These are phyloP conservation scores for Halichoeres trimaculatus DNA, from an alignment of 2,113 vertebrate genomes.

Conservation along the genomic window DNA sequence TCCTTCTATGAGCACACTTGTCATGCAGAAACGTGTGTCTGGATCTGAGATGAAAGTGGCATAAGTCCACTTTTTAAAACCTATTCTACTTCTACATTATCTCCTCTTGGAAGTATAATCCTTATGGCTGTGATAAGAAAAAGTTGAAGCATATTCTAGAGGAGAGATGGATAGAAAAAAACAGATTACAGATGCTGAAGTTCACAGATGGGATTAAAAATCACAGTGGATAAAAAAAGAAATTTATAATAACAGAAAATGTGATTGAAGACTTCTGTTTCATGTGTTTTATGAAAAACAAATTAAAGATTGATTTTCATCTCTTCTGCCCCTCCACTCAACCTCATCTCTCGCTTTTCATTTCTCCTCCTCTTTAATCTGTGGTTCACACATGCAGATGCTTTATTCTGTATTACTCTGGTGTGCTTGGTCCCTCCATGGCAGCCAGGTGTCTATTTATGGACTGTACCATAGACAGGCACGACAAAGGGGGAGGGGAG, in stretches of 20 bases:
- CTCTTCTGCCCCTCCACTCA: not conserved
- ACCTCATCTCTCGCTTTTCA: not conserved
- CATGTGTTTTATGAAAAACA: not conserved
- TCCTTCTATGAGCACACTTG: slow-evolving; percentile 51
- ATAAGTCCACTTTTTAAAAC: slow-evolving; percentile 8
- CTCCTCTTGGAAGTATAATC: slow-evolving; percentile 3
- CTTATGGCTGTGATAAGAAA: not conserved
- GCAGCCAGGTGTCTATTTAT: slow-evolving; percentile 76
- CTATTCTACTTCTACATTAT: not conserved
- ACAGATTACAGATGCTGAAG: not conserved
- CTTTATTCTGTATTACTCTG: slow-evolving; percentile 42
- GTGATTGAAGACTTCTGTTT: not conserved
- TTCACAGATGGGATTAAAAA: not conserved
- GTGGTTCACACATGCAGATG: slow-evolving; percentile 27
- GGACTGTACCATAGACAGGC: slow-evolving; percentile 65
- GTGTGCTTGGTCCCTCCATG: slow-evolving; percentile 30
- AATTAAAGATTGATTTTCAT: not conserved
- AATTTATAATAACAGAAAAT: not conserved
- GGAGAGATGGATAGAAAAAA: not conserved
- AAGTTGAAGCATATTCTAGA: not conserved
- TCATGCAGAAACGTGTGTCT: slow-evolving; percentile 20
- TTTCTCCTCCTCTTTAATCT: slow-evolving; percentile 18
- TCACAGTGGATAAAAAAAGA: not conserved
- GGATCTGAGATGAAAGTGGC: not conserved
- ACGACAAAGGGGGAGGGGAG: slow-evolving; percentile 48